These are phyloP conservation scores for Promerops cafer DNA, from an alignment of 2,113 vertebrate species.

Conservation along the genomic window DNA sequence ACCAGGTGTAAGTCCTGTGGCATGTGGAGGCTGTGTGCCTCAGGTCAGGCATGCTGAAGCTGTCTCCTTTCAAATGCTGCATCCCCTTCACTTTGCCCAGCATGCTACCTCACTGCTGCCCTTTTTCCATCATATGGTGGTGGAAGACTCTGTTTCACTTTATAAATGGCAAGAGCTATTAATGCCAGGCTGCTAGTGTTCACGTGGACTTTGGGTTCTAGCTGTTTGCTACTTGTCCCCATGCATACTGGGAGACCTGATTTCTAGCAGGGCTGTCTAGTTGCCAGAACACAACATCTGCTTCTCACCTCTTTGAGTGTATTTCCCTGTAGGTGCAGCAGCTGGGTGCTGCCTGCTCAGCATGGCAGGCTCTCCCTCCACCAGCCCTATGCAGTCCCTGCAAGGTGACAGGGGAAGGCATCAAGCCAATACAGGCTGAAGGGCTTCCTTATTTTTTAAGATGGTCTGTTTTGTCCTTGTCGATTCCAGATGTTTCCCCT, in stretches of 20 bases:
- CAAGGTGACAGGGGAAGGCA: background rate
- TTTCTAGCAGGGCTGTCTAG: background rate
- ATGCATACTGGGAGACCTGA: background rate
- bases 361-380: too few species aligned
- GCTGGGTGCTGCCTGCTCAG: background rate
- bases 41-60: background rate
- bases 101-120: background rate
- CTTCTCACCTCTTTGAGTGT: background rate
- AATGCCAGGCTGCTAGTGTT: background rate
- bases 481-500: background rate
- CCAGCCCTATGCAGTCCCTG: background rate
- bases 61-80: background rate
- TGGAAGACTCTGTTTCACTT: background rate
- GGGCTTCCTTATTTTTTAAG: background rate
- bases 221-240: background rate
- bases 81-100: background rate
- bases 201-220: background rate
- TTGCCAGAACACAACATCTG: background rate
- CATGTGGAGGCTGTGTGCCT: background rate
- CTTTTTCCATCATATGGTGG: background rate
- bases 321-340: background rate
- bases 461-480: background rate
- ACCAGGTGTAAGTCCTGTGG: background rate
- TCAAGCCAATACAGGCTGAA: background rate
- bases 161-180: background rate